Conservation (phyloP, 2,888 invertebrate species). For the Drosophila diplacantha region DNA sequence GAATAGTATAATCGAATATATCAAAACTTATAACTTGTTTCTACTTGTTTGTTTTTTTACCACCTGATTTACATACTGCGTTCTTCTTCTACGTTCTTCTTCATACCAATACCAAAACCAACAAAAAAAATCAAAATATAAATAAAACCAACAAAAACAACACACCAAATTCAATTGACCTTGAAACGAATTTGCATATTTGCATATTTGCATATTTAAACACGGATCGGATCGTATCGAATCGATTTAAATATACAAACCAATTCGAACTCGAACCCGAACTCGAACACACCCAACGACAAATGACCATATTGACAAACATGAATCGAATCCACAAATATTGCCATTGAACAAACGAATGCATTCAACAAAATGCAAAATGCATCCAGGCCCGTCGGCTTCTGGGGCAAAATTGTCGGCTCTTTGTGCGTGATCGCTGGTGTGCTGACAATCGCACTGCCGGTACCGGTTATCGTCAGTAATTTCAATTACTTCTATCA, state of each 20-base stretch:
- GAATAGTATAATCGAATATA: constrained; percentile 48
- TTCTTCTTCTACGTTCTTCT: constrained; percentile 70
- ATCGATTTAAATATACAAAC: constrained; percentile 55
- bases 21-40: constrained; percentile 56
- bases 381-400: constrained; percentile 92
- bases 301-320: constrained; percentile 36
- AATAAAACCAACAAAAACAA: constrained; percentile 2
- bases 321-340: constrained; percentile 57
- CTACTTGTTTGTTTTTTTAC: constrained; percentile 54
- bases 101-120: constrained; percentile 61
- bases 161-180: constrained; percentile 32
- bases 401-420: constrained; percentile 99
- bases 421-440: constrained; percentile 99
- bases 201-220: constrained; percentile 65
- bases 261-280: constrained; percentile 30
- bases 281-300: constrained; percentile 30
- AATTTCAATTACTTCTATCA: constrained; percentile 99
- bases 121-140: constrained; percentile 39
- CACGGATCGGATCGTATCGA: constrained; percentile 23
- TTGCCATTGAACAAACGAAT: constrained; percentile 60
- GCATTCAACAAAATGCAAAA: constrained; percentile 38
- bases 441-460: constrained; percentile 98
- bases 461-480: constrained; percentile 99
- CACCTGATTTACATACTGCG: constrained; percentile 68
- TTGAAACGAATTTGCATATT: constrained; percentile 57